Conservation (phyloP, 2,113 vertebrate species). For the Brachypteracias leptosomus region DNA sequence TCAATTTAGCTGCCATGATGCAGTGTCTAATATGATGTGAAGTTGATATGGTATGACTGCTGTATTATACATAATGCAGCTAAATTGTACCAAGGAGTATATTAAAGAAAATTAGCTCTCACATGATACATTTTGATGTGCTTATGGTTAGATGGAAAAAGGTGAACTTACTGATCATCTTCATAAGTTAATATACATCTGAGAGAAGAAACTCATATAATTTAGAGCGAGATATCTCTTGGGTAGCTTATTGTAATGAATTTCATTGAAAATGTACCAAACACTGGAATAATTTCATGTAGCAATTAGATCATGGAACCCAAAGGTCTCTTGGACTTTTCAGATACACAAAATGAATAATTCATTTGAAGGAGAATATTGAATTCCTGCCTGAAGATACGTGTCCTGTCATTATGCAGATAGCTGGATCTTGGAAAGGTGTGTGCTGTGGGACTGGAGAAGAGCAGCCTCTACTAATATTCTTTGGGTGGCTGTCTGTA, state of each 20-base stretch:
- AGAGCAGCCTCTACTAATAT: not conserved
- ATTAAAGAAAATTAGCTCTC: slow-evolving; percentile 42
- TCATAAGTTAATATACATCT: not conserved
- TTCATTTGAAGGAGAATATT: not conserved
- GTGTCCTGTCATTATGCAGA: not conserved
- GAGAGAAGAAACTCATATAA: not conserved
- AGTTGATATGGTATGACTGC: not conserved
- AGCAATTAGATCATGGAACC: slow-evolving; percentile 30
- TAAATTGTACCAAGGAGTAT: slow-evolving; percentile 29
- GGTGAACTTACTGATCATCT: not conserved
- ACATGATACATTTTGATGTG: not conserved
- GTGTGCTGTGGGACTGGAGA: not conserved
- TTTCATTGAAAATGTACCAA: not conserved
- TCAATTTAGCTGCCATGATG: slow-evolving; percentile 39
- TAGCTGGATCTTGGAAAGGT: not conserved
- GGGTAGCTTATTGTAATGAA: slow-evolving; percentile 24
- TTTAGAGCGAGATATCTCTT: not conserved
- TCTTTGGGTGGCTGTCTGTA: not conserved
- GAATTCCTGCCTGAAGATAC: not conserved
- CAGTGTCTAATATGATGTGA: slow-evolving; percentile 1
- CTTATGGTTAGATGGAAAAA: not conserved
- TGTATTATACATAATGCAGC: slow-evolving; percentile 32
- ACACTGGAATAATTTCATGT: not conserved
- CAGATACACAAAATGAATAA: not conserved
- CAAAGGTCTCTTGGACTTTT: not conserved